Percentiles rank a stretch among this genome's conserved stretches.
phyloP scores from a whole-genome alignment of 2,888 invertebrate genomes.

The Drosophila austrosaltans region DNA sequence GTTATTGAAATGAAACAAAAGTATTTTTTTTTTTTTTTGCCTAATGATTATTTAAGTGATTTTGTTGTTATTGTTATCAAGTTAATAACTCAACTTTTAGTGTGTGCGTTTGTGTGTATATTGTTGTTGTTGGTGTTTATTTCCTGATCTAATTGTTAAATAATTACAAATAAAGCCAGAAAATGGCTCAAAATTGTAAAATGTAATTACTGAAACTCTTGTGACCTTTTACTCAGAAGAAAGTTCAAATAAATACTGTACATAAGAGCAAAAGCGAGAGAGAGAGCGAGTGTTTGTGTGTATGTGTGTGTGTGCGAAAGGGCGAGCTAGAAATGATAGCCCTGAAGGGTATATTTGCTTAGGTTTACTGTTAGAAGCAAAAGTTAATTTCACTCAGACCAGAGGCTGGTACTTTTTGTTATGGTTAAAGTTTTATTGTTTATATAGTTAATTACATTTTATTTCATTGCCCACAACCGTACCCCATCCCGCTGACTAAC shows the following conservation, averaged over 20 bases:
- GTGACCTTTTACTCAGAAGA: constrained; percentile 4
- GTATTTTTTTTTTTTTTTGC: neutral
- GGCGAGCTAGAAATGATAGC: neutral
- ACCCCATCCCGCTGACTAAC: neutral
- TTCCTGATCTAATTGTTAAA: constrained; percentile 26
- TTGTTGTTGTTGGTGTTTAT: constrained; percentile 18
- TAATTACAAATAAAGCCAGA: constrained; percentile 27
- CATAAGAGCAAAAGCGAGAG: neutral
- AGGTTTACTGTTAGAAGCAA: constrained; percentile 14
- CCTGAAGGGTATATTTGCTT: constrained; percentile 31
- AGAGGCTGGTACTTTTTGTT: constrained; percentile 21
- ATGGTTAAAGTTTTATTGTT: constrained; percentile 62
- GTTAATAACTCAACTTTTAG: constrained; percentile 7
- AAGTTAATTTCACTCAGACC: constrained; percentile 14
- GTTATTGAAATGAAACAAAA: neutral
- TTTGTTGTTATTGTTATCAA: constrained; percentile 35
- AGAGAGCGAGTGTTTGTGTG: neutral
- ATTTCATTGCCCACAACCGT: neutral
- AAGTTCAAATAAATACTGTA: neutral
- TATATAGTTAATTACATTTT: constrained; percentile 56
- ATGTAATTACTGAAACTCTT: constrained; percentile 12
- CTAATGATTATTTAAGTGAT: constrained; percentile 61
- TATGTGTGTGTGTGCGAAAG: neutral
- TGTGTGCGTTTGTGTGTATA: neutral
- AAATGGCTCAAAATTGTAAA: constrained; percentile 6